These are phyloP conservation scores for Tolypeutes matacus DNA, from an alignment of 2,797 vertebrate genomes.

Conservation along the genomic window DNA sequence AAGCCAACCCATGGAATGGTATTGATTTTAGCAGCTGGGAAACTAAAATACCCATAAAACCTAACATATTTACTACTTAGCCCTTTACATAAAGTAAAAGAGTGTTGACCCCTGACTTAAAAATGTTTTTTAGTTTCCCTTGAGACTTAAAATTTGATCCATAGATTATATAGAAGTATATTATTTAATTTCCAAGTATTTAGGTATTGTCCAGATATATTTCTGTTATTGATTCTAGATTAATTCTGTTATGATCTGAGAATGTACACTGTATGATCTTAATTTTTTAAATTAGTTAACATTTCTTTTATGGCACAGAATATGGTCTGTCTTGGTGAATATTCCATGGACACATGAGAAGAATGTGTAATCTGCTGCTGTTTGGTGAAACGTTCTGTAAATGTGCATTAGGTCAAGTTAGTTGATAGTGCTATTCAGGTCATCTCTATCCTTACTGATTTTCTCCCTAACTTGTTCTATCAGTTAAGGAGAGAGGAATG, in stretches of 20 bases:
- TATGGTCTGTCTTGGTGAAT: too few species aligned
- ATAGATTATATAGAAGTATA: too few species aligned
- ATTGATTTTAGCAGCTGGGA: too few species aligned
- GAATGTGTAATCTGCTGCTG: slow-evolving; percentile 29
- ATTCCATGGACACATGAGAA: not conserved
- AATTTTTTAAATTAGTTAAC: too few species aligned
- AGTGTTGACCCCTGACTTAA: slow-evolving; percentile 15
- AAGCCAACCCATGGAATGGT: too few species aligned
- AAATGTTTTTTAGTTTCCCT: slow-evolving; percentile 36
- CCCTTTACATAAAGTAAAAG: slow-evolving; percentile 27
- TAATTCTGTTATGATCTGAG: too few species aligned
- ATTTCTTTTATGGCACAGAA: too few species aligned
- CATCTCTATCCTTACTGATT: slow-evolving; percentile 34
- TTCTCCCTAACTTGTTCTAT: slow-evolving; percentile 17
- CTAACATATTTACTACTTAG: slow-evolving; percentile 50
- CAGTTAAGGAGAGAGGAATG: not conserved
- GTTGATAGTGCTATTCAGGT: slow-evolving; percentile 39
- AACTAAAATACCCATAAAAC: not conserved
- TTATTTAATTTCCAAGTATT: too few species aligned
- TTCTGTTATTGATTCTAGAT: too few species aligned
- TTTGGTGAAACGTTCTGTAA: slow-evolving; percentile 27
- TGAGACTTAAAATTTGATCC: not conserved
- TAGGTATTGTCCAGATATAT: too few species aligned
- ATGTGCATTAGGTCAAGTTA: not conserved
- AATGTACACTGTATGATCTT: too few species aligned